Evolutionary conservation across 2,797 vertebrate species (phyloP).

Genomic region (Hozukius guyotensis): DNA sequence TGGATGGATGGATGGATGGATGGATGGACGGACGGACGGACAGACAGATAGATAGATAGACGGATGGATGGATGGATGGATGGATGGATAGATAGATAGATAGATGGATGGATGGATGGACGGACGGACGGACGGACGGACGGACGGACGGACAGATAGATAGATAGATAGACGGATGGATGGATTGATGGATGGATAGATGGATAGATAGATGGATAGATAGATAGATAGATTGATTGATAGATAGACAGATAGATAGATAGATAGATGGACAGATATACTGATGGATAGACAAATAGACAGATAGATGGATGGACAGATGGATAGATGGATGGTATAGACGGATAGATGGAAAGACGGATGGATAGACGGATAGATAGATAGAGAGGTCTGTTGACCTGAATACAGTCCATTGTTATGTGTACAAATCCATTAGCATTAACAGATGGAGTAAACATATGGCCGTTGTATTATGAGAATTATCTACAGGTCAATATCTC

Average conservation of each 20-base stretch:
- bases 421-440: conserved; percentile 50
- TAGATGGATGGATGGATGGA: accelerated
- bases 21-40: no score
- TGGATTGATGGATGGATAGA: neutral
- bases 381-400: neutral
- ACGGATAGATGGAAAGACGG: neutral
- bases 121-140: no score
- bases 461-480: conserved; percentile 54
- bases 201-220: neutral
- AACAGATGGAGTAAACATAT: conserved; percentile 74
- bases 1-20: neutral
- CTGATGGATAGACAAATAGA: neutral
- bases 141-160: neutral
- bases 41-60: neutral
- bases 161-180: neutral
- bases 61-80: conserved; percentile 33
- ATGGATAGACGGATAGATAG: neutral
- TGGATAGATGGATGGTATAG: neutral
- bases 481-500: conserved; percentile 49
- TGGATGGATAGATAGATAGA: conserved; percentile 43
- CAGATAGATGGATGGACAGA: neutral
- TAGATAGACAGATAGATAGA: neutral
- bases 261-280: no score
- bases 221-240: neutral
- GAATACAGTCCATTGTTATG: conserved; percentile 3